Evolutionary conservation across 2,113 vertebrate genomes (phyloP), one percentile per base, ranked within the genome.

Genomic region (Apaloderma vittatum): DNA sequence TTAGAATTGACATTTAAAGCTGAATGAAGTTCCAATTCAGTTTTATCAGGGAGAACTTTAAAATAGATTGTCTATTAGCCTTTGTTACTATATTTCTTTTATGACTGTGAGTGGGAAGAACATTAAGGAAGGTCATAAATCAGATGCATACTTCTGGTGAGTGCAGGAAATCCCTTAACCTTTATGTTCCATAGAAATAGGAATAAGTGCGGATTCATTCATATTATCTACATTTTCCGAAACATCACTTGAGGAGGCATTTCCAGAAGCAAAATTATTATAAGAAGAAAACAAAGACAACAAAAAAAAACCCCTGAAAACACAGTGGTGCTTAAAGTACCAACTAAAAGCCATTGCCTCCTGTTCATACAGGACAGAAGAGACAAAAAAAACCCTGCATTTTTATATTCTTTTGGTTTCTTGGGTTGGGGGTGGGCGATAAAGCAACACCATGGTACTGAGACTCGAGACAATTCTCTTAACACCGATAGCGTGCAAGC

Each of bases 1-100:
- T 73, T 72, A 62, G 73, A 59, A 86, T 11, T 87, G 88, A 95
- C 88, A 96, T 94, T 97, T 94, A 94, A 96, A 80, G 70, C 73
- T 66, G 80, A 94, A 76, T 75, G 45, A 92, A 89, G 66, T 70
- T 94, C 93, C 91, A 92, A 66, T 85, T 93, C 37, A 46, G 48
- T 84, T 92, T 95, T 81, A 97, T 94, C 93, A 70, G 63, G 54
- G 46, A 49, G 87, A 91, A 89, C 36, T 92, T 94, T 89, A 91
- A 94, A 97, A 91, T 65, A 87, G 66, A 75, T 79, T 49, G 32
- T 57, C 34, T 46, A 34, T 54, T 74, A 85, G 63, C 48, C 10
- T 57, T 34, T 79, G 72, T 86, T 71, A 32, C 80, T 82, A 2
- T 82, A 91, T 91, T 86, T 94, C 51, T 61, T 88, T 59, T 94